A percentile compares a stretch with the other conserved stretches of the same genome.
phyloP scores from a whole-genome alignment of 2,888 invertebrate genomes.

The Uropetala carovei region DNA sequence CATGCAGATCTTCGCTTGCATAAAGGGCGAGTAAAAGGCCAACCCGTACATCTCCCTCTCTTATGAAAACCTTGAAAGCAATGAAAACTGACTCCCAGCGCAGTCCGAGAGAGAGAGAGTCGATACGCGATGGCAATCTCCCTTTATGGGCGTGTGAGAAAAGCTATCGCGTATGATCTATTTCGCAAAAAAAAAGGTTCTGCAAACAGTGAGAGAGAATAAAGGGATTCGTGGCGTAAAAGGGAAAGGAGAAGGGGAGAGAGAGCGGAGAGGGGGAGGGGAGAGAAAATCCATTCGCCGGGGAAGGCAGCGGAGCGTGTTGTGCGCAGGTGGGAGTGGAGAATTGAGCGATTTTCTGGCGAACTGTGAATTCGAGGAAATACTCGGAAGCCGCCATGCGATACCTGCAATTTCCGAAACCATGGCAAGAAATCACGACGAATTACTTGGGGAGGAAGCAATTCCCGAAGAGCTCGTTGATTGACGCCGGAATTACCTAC shows the following conservation, averaged over 20 bases:
- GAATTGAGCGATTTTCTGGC: background rate
- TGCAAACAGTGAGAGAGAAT: too few species aligned
- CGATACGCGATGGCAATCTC: background rate
- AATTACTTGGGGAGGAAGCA: background rate
- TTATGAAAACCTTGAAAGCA: background rate
- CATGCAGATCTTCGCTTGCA: background rate
- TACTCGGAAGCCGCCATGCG: background rate
- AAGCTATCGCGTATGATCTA: too few species aligned
- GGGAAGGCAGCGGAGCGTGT: conserved; percentile 73
- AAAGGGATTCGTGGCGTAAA: too few species aligned
- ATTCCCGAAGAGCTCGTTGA: background rate
- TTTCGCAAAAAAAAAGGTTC: too few species aligned
- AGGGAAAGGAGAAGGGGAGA: conserved; percentile 61
- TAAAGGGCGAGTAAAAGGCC: background rate
- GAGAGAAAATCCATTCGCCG: conserved; percentile 71
- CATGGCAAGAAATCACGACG: background rate
- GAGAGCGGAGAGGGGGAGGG: conserved; percentile 66
- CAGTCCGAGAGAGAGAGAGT: background rate
- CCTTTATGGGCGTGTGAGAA: too few species aligned
- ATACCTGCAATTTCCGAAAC: background rate
- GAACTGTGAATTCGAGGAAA: conserved; percentile 3
- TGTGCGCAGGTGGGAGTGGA: conserved; percentile 66
- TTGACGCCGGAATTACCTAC: background rate
- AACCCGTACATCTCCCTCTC: background rate
- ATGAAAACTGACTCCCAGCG: background rate